A percentile compares a stretch with the other conserved stretches of the same genome.
Evolutionary conservation across 1,140 invertebrate genomes (phyloP).

Genomic region (Hyposmocoma kahamanoa): DNA sequence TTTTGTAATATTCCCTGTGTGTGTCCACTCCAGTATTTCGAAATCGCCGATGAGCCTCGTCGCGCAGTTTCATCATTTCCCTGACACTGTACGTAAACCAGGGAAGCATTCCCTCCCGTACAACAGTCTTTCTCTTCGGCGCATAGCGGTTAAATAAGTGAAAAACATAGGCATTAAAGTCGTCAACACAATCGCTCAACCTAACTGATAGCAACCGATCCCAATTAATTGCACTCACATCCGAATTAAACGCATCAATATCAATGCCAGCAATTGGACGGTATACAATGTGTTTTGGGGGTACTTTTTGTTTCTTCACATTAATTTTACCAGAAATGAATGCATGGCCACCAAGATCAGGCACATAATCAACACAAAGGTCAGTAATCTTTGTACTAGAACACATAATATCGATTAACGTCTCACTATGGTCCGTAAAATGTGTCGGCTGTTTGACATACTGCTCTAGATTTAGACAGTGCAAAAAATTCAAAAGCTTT

Average conservation of each 20-base stretch:
- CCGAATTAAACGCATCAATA: background rate
- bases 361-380: background rate
- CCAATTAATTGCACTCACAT: background rate
- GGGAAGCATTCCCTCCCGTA: background rate
- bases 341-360: background rate
- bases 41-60: background rate
- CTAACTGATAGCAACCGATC: background rate
- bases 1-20: background rate
- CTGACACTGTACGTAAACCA: background rate
- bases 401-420: constrained; percentile 3
- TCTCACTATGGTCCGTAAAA: constrained; percentile 6
- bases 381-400: background rate
- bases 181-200: background rate
- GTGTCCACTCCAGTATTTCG: background rate
- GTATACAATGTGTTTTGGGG: background rate
- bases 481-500: background rate
- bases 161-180: background rate
- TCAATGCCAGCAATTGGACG: background rate
- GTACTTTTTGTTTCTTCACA: background rate
- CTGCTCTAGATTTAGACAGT: background rate
- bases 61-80: background rate
- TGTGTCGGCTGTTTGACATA: background rate
- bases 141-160: background rate
- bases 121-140: background rate
- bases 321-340: background rate